Percentiles rank a stretch among this genome's conserved stretches.
Evolutionary conservation across 2,888 invertebrate genomes (phyloP).

Genomic region (Nomada ferruginata): DNA sequence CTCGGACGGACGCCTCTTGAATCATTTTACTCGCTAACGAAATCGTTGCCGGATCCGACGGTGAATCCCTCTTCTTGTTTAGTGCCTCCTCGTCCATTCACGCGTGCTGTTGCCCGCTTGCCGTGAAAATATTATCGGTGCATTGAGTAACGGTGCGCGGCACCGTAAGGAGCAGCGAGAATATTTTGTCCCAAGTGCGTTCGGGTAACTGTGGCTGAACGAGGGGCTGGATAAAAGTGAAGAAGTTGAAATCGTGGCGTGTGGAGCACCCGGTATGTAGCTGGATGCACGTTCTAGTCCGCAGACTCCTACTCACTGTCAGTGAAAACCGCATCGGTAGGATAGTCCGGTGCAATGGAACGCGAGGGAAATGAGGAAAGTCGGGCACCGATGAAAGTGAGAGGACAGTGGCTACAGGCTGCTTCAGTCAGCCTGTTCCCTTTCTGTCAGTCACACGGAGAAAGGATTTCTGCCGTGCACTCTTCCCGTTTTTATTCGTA

Average conservation of each 20-base stretch:
- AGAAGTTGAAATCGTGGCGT: background rate
- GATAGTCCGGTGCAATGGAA: slow-evolving; percentile 65
- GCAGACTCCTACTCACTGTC: slow-evolving; percentile 66
- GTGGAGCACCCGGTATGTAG: slow-evolving; percentile 50
- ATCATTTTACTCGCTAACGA: slow-evolving; percentile 8
- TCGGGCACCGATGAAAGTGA: slow-evolving; percentile 78
- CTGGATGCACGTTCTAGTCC: slow-evolving; percentile 33
- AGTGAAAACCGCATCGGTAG: slow-evolving; percentile 71
- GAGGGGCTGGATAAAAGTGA: background rate
- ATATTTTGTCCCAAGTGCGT: too few species aligned
- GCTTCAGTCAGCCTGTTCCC: slow-evolving; percentile 51
- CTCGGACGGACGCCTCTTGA: slow-evolving; percentile 1
- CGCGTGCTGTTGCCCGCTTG: background rate
- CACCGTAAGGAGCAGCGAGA: too few species aligned
- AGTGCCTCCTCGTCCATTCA: background rate
- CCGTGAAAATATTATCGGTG: background rate
- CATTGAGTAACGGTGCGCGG: too few species aligned
- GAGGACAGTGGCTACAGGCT: slow-evolving; percentile 72
- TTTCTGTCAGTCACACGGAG: slow-evolving; percentile 39
- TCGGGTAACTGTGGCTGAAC: too few species aligned
- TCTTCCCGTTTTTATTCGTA: background rate
- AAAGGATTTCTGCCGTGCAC: slow-evolving; percentile 46
- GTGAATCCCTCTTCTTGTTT: background rate
- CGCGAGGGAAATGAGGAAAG: slow-evolving; percentile 77
- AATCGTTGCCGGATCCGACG: background rate